phyloP scores from a whole-genome alignment of 2,797 vertebrate species.

The Astyanax mexicanus region DNA sequence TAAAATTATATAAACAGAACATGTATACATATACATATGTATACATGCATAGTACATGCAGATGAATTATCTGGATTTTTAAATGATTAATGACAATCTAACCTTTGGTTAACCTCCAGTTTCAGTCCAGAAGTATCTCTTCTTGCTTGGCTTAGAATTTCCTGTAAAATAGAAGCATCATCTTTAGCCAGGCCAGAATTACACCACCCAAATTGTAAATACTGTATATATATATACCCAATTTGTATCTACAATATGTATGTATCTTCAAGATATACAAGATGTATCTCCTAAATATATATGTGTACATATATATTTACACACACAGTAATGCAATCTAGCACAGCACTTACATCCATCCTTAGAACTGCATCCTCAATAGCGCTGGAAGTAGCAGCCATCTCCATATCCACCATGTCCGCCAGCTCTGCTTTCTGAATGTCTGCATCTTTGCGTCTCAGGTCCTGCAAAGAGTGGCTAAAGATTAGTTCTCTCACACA shows the following conservation, averaged over 20 bases:
- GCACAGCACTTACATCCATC: conserved; percentile 84
- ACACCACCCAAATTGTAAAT: no score
- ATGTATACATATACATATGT: no score
- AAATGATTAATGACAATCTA: conserved; percentile 46
- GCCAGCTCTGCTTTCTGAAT: conserved; percentile 90
- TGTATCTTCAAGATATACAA: no score
- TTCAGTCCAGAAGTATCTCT: conserved; percentile 88
- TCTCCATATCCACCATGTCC: conserved; percentile 93
- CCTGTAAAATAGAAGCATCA: conserved; percentile 73
- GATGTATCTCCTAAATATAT: no score
- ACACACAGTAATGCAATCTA: no score
- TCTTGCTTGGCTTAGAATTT: conserved; percentile 90
- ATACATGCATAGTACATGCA: no score
- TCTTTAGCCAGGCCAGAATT: neutral
- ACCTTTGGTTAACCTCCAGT: conserved; percentile 96
- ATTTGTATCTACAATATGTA: no score
- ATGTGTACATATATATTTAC: no score
- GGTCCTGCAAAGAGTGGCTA: conserved; percentile 75
- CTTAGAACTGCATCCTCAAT: conserved; percentile 89
- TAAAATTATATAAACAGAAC: neutral
- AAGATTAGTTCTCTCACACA: neutral
- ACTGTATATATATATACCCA: no score
- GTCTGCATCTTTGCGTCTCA: conserved; percentile 86
- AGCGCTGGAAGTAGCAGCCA: conserved; percentile 87
- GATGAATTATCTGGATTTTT: neutral